phyloP scores from a whole-genome alignment of 2,113 vertebrate species.

The Mormyrus iriodes region DNA sequence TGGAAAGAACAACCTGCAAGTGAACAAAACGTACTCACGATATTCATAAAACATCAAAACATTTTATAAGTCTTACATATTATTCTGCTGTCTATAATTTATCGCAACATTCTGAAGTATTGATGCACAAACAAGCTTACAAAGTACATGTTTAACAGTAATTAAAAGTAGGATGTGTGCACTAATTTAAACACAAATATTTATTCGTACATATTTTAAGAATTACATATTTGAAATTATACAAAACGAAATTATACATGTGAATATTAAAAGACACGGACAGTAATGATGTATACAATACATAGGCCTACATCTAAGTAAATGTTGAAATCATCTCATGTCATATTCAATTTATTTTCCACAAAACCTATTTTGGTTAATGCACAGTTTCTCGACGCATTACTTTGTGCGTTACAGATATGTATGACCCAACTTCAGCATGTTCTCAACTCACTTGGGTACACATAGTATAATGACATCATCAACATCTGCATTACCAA shows the following conservation, averaged over 20 bases:
- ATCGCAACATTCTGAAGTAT: not conserved
- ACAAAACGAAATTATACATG: not conserved
- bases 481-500: slow-evolving; percentile 5
- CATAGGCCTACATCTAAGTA: not conserved
- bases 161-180: not conserved
- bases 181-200: not conserved
- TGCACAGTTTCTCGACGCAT: not conserved
- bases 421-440: not conserved
- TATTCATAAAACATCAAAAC: not conserved
- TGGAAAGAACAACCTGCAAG: not conserved
- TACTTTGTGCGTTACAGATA: not conserved
- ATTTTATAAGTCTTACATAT: not conserved
- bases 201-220: not conserved
- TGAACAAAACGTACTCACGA: not conserved
- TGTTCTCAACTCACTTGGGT: not conserved
- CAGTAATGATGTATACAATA: not conserved
- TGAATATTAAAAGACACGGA: not conserved
- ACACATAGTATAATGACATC: not conserved
- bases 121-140: not conserved
- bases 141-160: not conserved
- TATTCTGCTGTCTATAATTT: not conserved
- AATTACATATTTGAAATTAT: not conserved
- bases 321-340: not conserved
- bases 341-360: not conserved
- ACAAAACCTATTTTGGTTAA: not conserved